phyloP scores from a whole-genome alignment of 2,797 vertebrate genomes.

The Onychomys arenicola region DNA sequence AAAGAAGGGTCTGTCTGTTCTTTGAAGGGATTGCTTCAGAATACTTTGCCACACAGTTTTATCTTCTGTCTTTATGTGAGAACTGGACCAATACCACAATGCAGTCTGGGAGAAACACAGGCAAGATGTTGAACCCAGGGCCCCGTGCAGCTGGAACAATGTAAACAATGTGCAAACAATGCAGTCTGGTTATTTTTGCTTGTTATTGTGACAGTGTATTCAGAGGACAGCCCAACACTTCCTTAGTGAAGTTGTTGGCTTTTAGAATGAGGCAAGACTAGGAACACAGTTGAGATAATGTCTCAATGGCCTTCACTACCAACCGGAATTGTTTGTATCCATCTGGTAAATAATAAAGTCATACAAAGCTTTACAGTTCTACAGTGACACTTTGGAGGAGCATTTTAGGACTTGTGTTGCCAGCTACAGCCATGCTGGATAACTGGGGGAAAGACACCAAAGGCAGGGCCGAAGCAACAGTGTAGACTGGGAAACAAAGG shows the following conservation, averaged over 20 bases:
- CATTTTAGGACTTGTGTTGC: background rate
- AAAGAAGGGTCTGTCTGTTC: background rate
- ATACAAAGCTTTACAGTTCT: conserved; percentile 13
- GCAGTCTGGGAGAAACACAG: background rate
- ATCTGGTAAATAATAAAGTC: conserved; percentile 9
- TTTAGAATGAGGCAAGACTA: conserved; percentile 10
- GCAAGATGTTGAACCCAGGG: background rate
- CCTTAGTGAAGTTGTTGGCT: background rate
- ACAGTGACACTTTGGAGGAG: background rate
- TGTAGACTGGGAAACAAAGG: background rate
- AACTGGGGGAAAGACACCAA: background rate
- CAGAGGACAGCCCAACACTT: background rate
- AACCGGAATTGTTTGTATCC: background rate
- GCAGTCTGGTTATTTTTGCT: background rate
- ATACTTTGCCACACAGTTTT: background rate
- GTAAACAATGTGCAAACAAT: background rate
- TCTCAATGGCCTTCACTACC: conserved; percentile 3
- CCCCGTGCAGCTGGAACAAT: background rate
- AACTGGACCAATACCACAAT: background rate
- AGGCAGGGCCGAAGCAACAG: background rate
- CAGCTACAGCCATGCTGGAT: background rate
- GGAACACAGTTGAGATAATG: conserved; percentile 20
- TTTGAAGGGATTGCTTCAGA: background rate
- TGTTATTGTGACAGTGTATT: background rate
- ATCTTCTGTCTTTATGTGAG: background rate